Evolutionary conservation across 2,797 vertebrate species (phyloP).

Genomic region (Coreius guichenoti): DNA sequence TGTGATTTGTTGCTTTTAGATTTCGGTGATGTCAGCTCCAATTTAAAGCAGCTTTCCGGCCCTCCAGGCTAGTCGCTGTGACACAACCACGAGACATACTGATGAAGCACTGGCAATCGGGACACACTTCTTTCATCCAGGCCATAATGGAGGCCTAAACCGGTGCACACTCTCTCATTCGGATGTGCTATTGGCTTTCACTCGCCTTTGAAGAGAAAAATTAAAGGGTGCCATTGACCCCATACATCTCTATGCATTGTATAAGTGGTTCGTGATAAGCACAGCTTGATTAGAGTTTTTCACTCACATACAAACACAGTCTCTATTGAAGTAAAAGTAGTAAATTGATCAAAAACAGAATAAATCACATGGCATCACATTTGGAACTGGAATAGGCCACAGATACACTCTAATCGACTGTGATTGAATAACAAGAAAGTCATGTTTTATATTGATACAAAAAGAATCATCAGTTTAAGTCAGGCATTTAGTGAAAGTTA

Average conservation of each 20-base stretch:
- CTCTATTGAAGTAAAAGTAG: not conserved
- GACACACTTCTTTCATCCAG: slow-evolving; percentile 70
- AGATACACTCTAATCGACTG: not conserved
- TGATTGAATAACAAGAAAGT: not conserved
- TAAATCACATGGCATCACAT: not conserved
- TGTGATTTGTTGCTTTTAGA: slow-evolving; percentile 86
- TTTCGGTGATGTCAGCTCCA: slow-evolving; percentile 83
- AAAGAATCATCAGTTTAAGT: not conserved
- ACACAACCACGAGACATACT: slow-evolving; percentile 76
- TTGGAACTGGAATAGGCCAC: not conserved
- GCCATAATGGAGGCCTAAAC: slow-evolving; percentile 67
- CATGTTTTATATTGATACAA: not conserved
- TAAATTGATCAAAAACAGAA: not conserved
- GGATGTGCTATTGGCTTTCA: slow-evolving; percentile 9
- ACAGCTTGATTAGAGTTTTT: slow-evolving; percentile 12
- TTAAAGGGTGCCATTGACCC: slow-evolving; percentile 24
- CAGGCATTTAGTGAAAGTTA: not conserved
- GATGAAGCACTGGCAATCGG: slow-evolving; percentile 83
- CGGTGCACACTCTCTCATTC: slow-evolving; percentile 20
- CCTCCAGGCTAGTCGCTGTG: slow-evolving; percentile 71
- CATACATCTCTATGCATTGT: slow-evolving; percentile 10
- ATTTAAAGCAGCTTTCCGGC: slow-evolving; percentile 75
- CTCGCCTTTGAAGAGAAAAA: not conserved
- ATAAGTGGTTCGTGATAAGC: not conserved
- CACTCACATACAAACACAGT: not conserved